Base-by-base conservation (phyloP, 2,113 vertebrate species). In the Zosterops japonicus region DNA sequence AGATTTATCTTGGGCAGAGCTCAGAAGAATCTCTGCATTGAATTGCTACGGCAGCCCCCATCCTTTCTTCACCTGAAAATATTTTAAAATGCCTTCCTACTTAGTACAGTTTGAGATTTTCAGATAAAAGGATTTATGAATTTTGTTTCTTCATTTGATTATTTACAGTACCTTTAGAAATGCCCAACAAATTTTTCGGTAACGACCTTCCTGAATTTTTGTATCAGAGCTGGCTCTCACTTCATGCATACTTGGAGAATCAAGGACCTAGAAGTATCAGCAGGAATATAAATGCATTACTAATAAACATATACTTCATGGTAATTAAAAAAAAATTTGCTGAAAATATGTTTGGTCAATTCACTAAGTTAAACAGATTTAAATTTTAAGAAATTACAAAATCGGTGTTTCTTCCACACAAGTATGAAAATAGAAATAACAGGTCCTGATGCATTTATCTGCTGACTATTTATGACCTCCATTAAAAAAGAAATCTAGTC, bases 121-220 rank as follows among this genome's bases (percentile, higher is more conserved):
- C 47, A 82, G 4, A 61, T 39, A 70, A 63, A 65, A 85, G 21
- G 1, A 47, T 64, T 57, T 36, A 35, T 19, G 14, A 33, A 39
- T 47, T 57, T 49, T 53, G 8, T 42, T 95, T 90, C 29, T 88
- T 89, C 33, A 57, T 91, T 76, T 33, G 72, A 67, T 64, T 69
- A 76, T 36, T 42, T 47, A 84, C 83, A 70, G 52, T 97, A 99
- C 99, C 99, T 99, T 99, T 47, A 99, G 97, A 98, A 99, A 99
- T 16, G 99, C 99, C 99, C 99, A 99, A 7, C 99, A 99, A 64
- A 99, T 98, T 97, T 99, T 99, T 67, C 98, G 98, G 96, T 99
- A 99, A 77, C 97, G 98, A 86, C 97, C 86, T 71, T 98, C 98
- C 36, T 98, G 98, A 77, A 95, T 91, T 94, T 97, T 97, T 82